Percentiles rank a stretch among this genome's conserved stretches.
phyloP scores from a whole-genome alignment of 2,888 invertebrate genomes.

The Polymixis flavicincta region DNA sequence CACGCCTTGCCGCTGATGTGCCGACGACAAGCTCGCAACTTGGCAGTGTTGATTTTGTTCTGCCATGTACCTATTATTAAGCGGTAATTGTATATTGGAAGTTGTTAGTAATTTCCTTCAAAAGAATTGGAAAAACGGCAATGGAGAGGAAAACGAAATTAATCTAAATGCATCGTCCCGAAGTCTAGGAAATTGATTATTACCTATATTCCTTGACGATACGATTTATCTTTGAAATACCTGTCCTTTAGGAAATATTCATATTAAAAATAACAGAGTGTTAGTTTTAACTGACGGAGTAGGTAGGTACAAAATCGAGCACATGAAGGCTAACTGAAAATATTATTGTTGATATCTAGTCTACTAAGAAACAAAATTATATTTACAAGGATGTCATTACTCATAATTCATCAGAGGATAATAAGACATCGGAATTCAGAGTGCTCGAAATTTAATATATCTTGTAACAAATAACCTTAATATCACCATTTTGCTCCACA shows the following conservation, averaged over 20 bases:
- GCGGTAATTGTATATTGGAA: conserved; percentile 57
- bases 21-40: conserved; percentile 77
- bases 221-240: neutral
- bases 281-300: neutral
- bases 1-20: conserved; percentile 82
- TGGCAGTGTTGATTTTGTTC: conserved; percentile 70
- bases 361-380: neutral
- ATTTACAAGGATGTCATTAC: neutral
- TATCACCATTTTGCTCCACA: neutral
- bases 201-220: neutral
- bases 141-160: neutral
- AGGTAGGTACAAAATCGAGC: neutral
- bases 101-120: conserved; percentile 19
- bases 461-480: neutral
- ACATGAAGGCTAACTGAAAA: neutral
- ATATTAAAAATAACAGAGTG: neutral
- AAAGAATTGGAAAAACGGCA: neutral
- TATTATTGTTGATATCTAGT: neutral
- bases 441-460: neutral
- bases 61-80: conserved; percentile 56
- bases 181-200: neutral
- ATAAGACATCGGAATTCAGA: too few species aligned
- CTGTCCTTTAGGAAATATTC: neutral
- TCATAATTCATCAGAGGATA: neutral
- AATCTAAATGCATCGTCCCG: neutral